phyloP scores from a whole-genome alignment of 2,797 vertebrate species.

The Somateria mollissima region DNA sequence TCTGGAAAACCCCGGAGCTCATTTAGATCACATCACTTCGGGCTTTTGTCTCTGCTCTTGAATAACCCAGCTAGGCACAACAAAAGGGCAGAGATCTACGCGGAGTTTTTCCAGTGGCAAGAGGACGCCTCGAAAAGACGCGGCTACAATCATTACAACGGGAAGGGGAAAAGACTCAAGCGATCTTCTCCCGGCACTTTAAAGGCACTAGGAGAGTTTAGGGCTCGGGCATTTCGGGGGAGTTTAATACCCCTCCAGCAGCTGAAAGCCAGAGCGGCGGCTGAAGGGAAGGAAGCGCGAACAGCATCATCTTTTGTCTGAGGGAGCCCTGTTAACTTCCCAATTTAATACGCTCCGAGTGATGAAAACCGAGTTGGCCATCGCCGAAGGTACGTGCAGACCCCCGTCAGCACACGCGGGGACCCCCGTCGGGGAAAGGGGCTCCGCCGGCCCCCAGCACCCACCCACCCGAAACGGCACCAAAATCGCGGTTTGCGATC shows the following conservation, averaged over 20 bases:
- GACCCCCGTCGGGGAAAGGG: not conserved
- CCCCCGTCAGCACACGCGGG: not conserved
- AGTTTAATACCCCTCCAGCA: slow-evolving; percentile 17
- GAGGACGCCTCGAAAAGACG: slow-evolving; percentile 64
- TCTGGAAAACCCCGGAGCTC: slow-evolving; percentile 90
- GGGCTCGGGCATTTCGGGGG: slow-evolving; percentile 23
- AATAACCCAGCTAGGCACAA: slow-evolving; percentile 76
- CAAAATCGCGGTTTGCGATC: not conserved
- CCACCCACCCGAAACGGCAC: not conserved
- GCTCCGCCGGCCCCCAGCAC: not conserved
- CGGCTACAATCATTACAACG: slow-evolving; percentile 38
- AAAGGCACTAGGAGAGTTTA: slow-evolving; percentile 26
- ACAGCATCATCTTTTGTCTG: slow-evolving; percentile 64
- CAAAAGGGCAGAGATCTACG: slow-evolving; percentile 71
- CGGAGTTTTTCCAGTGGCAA: slow-evolving; percentile 61
- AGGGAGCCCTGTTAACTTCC: slow-evolving; percentile 1
- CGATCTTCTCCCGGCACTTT: not conserved
- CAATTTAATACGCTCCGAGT: not conserved
- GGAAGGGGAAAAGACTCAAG: not conserved
- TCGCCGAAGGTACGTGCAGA: slow-evolving; percentile 30
- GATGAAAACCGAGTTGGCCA: not conserved
- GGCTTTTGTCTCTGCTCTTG: slow-evolving; percentile 89
- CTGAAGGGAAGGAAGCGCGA: not conserved
- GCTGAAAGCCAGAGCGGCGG: not conserved
- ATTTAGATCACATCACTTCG: slow-evolving; percentile 91